phyloP scores from a whole-genome alignment of 2,113 vertebrate species.

The Macheiramphus alcinus region DNA sequence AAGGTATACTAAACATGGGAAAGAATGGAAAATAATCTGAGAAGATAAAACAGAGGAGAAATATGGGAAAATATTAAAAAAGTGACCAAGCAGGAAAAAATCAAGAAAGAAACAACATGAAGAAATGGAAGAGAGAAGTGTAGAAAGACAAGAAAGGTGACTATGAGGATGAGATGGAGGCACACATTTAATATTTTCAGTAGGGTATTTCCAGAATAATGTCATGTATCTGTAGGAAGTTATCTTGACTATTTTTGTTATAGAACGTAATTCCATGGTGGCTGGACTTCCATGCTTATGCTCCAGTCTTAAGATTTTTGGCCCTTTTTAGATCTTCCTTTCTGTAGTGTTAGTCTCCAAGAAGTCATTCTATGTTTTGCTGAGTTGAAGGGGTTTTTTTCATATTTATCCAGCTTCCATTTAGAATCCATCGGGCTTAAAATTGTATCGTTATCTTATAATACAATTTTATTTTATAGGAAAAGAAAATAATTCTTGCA shows the following conservation, averaged over 20 bases:
- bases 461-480: background rate
- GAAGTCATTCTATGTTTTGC: background rate
- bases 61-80: background rate
- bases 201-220: background rate
- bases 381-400: background rate
- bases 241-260: background rate
- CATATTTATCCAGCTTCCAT: background rate
- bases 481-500: background rate
- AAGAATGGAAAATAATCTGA: background rate
- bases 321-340: background rate
- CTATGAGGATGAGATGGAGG: background rate
- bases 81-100: background rate
- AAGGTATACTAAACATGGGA: background rate
- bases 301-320: background rate
- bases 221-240: background rate
- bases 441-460: slow-evolving; percentile 1
- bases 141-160: background rate
- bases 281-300: background rate
- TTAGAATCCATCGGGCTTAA: background rate
- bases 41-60: background rate
- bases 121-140: background rate
- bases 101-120: accelerated
- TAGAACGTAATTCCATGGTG: background rate
- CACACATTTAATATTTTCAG: background rate
- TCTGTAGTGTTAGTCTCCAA: background rate